These are phyloP conservation scores for Pheosia tremula DNA, from an alignment of 2,888 invertebrate species.

Conservation along the genomic window DNA sequence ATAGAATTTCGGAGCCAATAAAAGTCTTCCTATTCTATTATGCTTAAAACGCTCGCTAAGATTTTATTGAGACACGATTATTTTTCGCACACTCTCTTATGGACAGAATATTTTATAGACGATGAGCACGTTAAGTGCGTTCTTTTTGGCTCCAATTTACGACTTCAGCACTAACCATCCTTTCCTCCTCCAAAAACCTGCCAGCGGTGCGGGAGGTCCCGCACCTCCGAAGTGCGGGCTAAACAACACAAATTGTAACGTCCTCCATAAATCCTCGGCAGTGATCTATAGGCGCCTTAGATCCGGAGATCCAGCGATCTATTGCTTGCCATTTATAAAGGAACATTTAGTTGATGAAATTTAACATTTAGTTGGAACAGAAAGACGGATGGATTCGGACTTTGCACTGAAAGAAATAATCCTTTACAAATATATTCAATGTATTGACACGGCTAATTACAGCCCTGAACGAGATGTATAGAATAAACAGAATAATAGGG, in stretches of 20 bases:
- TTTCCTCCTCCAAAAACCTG: neutral
- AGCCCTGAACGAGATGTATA: too few species aligned
- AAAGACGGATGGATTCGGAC: too few species aligned
- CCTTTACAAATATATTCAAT: too few species aligned
- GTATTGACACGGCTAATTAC: too few species aligned
- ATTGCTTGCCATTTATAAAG: neutral
- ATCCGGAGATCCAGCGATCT: neutral
- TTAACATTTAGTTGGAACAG: neutral
- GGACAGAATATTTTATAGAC: too few species aligned
- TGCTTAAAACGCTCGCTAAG: neutral
- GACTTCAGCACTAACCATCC: neutral
- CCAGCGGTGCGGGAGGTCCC: too few species aligned
- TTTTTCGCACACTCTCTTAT: too few species aligned
- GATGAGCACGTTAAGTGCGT: too few species aligned
- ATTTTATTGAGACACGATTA: neutral
- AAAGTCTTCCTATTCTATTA: neutral
- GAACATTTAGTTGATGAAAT: slow-evolving; percentile 4
- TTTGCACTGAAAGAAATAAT: too few species aligned
- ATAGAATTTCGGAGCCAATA: neutral
- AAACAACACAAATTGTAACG: slow-evolving; percentile 4
- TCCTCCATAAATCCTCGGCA: neutral
- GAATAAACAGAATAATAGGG: too few species aligned
- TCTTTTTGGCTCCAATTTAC: neutral
- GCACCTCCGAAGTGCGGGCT: neutral
- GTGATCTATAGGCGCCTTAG: neutral